Conservation (phyloP, 2,797 vertebrate species). For the Gallirallus australis region DNA sequence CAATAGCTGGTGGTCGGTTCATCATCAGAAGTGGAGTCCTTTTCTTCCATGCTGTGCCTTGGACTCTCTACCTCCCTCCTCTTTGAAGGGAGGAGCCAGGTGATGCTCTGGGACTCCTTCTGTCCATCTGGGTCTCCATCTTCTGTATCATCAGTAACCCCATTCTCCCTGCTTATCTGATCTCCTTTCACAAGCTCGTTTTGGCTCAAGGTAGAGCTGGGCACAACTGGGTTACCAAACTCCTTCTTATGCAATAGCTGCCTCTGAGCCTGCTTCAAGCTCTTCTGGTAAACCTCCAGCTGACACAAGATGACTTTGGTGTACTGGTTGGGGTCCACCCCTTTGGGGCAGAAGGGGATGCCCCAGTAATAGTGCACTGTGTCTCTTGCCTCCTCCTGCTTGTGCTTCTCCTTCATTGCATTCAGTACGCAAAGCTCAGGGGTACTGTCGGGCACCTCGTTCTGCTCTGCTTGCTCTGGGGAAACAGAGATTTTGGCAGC, state of each 20-base stretch:
- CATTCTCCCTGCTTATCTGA: slow-evolving; percentile 65
- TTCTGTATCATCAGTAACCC: slow-evolving; percentile 71
- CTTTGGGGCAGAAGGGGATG: slow-evolving; percentile 93
- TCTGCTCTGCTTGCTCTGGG: slow-evolving; percentile 47
- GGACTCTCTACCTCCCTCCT: slow-evolving; percentile 68
- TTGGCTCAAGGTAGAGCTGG: slow-evolving; percentile 72
- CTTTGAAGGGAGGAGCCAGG: slow-evolving; percentile 67
- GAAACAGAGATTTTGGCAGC: slow-evolving; percentile 28
- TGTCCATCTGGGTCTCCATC: slow-evolving; percentile 70
- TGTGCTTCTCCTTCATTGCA: slow-evolving; percentile 30
- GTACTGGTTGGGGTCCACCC: slow-evolving; percentile 91
- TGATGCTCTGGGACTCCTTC: slow-evolving; percentile 66
- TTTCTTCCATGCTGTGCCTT: slow-evolving; percentile 68
- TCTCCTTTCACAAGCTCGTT: slow-evolving; percentile 68
- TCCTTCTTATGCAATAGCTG: slow-evolving; percentile 86
- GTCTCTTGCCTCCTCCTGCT: slow-evolving; percentile 62
- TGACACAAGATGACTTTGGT: slow-evolving; percentile 93
- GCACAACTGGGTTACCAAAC: slow-evolving; percentile 88
- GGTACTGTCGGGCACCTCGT: neutral
- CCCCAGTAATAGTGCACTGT: slow-evolving; percentile 95
- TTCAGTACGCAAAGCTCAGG: neutral
- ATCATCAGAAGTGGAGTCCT: slow-evolving; percentile 71
- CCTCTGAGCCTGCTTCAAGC: slow-evolving; percentile 90
- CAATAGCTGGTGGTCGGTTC: slow-evolving; percentile 78
- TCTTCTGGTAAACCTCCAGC: slow-evolving; percentile 93